Conservation (phyloP, 1,140 invertebrate genomes). For the Euwallacea fornicatus region DNA sequence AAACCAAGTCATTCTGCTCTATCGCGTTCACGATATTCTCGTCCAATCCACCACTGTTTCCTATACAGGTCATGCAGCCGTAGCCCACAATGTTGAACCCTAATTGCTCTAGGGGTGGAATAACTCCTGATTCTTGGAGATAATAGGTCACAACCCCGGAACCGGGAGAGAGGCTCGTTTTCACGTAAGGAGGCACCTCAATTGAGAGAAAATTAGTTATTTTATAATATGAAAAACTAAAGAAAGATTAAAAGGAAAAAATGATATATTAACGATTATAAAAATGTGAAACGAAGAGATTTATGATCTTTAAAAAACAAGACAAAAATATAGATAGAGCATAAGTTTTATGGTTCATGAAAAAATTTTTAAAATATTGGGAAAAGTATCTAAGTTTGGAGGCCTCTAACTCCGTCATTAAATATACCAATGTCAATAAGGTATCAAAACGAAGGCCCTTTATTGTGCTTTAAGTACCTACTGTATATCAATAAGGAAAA, state of each 20-base stretch:
- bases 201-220: neutral
- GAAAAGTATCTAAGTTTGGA: no score
- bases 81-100: conserved; percentile 94
- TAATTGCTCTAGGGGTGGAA: conserved; percentile 76
- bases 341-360: no score
- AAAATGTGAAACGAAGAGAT: neutral
- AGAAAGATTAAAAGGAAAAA: neutral
- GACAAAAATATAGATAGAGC: neutral
- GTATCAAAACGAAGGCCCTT: no score
- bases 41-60: conserved; percentile 89
- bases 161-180: conserved; percentile 95
- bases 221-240: conserved; percentile 1
- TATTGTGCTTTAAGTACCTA: no score
- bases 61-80: conserved; percentile 99
- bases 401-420: no score
- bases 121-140: conserved; percentile 80
- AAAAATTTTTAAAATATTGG: no score
- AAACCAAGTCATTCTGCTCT: conserved; percentile 93
- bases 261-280: neutral
- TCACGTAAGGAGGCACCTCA: conserved; percentile 87
- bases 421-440: no score
- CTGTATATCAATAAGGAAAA: no score
- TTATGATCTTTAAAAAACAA: neutral
- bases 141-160: conserved; percentile 98
- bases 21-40: conserved; percentile 90